Evolutionary conservation across 2,113 vertebrate genomes (phyloP).

Genomic region (Cynocephalus volans): DNA sequence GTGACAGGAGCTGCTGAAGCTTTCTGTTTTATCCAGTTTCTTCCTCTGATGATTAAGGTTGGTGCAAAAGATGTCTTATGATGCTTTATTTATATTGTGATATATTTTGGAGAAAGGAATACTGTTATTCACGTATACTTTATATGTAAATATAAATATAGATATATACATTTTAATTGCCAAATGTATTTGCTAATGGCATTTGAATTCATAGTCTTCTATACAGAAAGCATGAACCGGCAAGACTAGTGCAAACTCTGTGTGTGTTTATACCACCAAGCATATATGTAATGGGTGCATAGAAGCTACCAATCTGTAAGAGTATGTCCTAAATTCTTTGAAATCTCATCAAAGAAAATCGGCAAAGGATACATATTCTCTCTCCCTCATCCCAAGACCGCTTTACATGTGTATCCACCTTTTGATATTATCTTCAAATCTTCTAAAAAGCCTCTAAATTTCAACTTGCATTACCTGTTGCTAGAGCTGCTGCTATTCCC

Average conservation of each 20-base stretch:
- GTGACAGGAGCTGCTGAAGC: conserved; percentile 65
- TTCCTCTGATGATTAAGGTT: conserved; percentile 43
- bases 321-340: conserved; percentile 65
- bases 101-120: conserved; percentile 49
- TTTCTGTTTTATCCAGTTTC: conserved; percentile 72
- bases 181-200: not conserved
- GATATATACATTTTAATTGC: not conserved
- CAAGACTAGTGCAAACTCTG: conserved; percentile 1
- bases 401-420: not conserved
- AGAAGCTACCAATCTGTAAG: conserved; percentile 16
- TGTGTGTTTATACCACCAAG: not conserved
- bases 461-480: conserved; percentile 54
- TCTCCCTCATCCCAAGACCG: not conserved
- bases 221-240: not conserved
- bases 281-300: conserved; percentile 28
- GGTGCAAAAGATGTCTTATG: conserved; percentile 71
- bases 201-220: conserved; percentile 13
- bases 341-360: conserved; percentile 67
- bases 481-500: not conserved
- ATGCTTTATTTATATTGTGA: not conserved
- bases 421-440: conserved; percentile 65
- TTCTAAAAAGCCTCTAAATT: conserved; percentile 42
- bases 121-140: no score
- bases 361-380: conserved; percentile 54
- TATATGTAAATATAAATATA: no score